Evolutionary conservation across 2,797 vertebrate species (phyloP).

Genomic region (Pangasius larnaudii): DNA sequence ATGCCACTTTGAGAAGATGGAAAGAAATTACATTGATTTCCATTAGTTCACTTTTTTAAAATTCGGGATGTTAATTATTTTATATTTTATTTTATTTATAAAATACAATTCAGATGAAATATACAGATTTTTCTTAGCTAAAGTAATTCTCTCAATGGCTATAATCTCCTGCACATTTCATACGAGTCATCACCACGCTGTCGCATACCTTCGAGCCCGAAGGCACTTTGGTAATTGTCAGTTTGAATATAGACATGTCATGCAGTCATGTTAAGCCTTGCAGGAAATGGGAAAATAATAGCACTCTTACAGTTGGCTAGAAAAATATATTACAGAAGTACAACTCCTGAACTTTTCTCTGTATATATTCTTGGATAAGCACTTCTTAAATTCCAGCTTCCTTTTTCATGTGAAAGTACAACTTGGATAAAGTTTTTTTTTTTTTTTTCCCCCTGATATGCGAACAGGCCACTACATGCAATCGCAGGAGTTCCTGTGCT

Average conservation of each 20-base stretch:
- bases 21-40: neutral
- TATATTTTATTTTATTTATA: neutral
- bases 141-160: neutral
- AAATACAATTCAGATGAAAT: neutral
- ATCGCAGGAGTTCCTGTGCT: neutral
- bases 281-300: conserved; percentile 30
- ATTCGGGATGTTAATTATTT: neutral
- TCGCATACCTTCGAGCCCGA: conserved; percentile 7
- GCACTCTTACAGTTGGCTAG: conserved; percentile 8
- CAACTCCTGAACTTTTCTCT: neutral
- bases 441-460: neutral
- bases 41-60: neutral
- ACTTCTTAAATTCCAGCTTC: conserved; percentile 8
- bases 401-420: neutral
- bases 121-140: neutral
- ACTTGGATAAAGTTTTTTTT: neutral
- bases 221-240: conserved; percentile 32
- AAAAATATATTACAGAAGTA: neutral
- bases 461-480: neutral
- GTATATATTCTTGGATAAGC: neutral
- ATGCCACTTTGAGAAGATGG: neutral
- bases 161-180: conserved; percentile 23
- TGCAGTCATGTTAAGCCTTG: conserved; percentile 24
- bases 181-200: conserved; percentile 21
- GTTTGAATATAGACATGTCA: conserved; percentile 37